These are phyloP conservation scores for Chiroxiphia lanceolata DNA, from an alignment of 2,797 vertebrate genomes.

Conservation along the genomic window DNA sequence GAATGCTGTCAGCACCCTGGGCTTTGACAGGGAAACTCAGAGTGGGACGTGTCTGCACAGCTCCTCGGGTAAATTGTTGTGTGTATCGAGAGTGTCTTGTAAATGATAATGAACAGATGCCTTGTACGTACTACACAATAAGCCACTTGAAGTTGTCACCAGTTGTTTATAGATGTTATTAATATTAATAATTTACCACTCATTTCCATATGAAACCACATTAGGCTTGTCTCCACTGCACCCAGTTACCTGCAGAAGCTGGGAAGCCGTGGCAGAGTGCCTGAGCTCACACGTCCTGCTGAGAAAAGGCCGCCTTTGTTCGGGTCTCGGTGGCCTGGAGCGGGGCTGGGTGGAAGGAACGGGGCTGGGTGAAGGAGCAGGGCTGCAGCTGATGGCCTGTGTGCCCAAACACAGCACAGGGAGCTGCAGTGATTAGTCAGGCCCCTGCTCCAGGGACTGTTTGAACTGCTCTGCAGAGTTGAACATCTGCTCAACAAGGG, in stretches of 20 bases:
- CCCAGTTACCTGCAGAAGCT: slow-evolving; percentile 53
- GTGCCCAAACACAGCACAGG: neutral
- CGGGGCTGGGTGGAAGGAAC: neutral
- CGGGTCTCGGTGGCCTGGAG: rapidly evolving
- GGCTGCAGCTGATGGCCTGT: neutral
- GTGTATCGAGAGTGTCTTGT: slow-evolving; percentile 16
- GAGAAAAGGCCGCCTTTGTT: slow-evolving; percentile 58
- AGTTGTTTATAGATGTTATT: slow-evolving; percentile 62
- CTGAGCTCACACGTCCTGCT: slow-evolving; percentile 6
- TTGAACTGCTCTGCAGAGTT: neutral
- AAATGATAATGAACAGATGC: slow-evolving; percentile 57
- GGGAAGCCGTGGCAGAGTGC: neutral
- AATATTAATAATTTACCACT: slow-evolving; percentile 64
- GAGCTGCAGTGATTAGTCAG: neutral
- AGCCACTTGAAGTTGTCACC: slow-evolving; percentile 66
- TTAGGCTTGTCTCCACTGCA: slow-evolving; percentile 42
- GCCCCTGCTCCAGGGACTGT: neutral
- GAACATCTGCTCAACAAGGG: neutral
- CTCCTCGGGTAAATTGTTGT: neutral
- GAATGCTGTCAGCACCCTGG: neutral
- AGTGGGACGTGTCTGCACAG: neutral
- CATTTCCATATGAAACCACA: slow-evolving; percentile 60
- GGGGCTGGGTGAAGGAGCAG: neutral
- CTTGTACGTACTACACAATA: slow-evolving; percentile 45
- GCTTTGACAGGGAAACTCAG: neutral